Evolutionary conservation across 1,140 invertebrate genomes (phyloP).

Genomic region (Melanaphis sacchari): DNA sequence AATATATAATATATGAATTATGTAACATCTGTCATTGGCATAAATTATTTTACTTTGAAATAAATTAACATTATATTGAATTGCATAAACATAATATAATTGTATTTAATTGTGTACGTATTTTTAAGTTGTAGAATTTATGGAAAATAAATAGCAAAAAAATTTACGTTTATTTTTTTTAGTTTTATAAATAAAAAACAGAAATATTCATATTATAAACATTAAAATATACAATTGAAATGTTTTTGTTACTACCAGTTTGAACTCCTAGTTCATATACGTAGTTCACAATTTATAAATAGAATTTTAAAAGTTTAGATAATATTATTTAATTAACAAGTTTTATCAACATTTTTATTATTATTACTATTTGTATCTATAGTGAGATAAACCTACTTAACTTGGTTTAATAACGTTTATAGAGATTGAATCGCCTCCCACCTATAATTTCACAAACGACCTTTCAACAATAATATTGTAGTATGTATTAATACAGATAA

Average conservation of each 20-base stretch:
- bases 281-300: neutral
- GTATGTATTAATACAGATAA: neutral
- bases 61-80: neutral
- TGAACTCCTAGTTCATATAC: neutral
- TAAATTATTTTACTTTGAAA: neutral
- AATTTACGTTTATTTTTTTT: neutral
- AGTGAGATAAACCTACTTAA: neutral
- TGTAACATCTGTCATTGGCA: neutral
- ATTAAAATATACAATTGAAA: neutral
- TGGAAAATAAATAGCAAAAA: neutral
- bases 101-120: neutral
- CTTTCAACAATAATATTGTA: neutral
- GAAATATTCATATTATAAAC: neutral
- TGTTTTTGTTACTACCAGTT: neutral
- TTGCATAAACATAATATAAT: neutral
- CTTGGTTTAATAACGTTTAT: neutral
- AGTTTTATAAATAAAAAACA: neutral
- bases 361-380: neutral
- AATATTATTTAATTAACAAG: neutral
- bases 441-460: neutral
- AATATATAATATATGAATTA: neutral
- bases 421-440: neutral
- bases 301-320: neutral
- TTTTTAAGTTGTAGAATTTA: neutral
- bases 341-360: neutral